These are phyloP conservation scores for Dermatemys mawii DNA, from an alignment of 2,113 vertebrate genomes.

Conservation along the genomic window DNA sequence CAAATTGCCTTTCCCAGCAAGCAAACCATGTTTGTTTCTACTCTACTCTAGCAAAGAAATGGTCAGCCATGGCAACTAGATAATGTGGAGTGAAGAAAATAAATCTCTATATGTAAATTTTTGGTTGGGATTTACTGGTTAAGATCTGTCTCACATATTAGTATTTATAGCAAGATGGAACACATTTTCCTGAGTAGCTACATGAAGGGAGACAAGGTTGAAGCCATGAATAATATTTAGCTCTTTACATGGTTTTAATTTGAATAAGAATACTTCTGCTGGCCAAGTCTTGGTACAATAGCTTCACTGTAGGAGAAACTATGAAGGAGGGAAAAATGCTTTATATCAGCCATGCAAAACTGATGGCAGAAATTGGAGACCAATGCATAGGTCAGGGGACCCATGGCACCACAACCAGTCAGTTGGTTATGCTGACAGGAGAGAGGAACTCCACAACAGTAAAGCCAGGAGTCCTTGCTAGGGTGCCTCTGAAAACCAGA, in stretches of 20 bases:
- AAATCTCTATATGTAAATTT: slow-evolving; percentile 34
- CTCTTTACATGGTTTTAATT: fast-evolving
- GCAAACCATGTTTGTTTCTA: neutral
- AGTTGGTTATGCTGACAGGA: neutral
- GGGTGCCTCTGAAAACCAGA: fast-evolving
- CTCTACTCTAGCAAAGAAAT: slow-evolving; percentile 1
- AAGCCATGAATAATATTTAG: neutral
- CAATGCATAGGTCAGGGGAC: fast-evolving
- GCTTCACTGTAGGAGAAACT: neutral
- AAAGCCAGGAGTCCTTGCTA: no score
- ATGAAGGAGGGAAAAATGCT: neutral
- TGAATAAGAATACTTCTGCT: neutral
- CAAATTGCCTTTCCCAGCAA: slow-evolving; percentile 6
- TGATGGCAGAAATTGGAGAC: fast-evolving
- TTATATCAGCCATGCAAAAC: neutral
- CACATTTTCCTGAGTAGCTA: neutral
- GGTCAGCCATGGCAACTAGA: slow-evolving; percentile 3
- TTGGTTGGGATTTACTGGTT: neutral
- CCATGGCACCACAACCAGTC: fast-evolving
- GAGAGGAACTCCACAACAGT: fast-evolving
- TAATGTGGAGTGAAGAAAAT: slow-evolving; percentile 23
- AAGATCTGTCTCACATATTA: neutral
- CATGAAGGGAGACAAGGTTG: neutral
- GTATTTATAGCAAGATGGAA: neutral
- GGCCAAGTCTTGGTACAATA: fast-evolving